Conservation (phyloP, 1,140 invertebrate genomes). For the Lasaia peninsularis region DNA sequence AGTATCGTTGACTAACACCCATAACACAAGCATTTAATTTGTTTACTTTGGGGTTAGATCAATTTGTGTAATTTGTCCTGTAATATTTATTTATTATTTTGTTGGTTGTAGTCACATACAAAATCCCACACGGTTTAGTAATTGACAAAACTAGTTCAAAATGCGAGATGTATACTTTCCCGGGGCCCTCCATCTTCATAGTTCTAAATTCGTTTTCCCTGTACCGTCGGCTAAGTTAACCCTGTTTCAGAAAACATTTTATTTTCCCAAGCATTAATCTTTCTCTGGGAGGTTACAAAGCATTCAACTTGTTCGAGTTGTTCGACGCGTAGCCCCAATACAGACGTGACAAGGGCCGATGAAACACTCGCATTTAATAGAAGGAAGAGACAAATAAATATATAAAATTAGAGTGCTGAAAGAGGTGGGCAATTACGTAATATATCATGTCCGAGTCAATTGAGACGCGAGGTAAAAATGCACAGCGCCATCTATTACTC, state of each 20-base stretch:
- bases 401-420: no score
- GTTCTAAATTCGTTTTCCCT: conserved; percentile 7
- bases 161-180: background rate
- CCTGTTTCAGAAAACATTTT: conserved; percentile 16
- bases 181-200: conserved; percentile 2
- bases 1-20: no score
- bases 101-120: no score
- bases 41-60: no score
- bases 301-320: conserved; percentile 22
- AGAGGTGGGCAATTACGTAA: no score
- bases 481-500: no score
- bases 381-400: conserved; percentile 11
- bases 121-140: background rate
- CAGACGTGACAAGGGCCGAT: conserved; percentile 19
- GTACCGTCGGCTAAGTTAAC: conserved; percentile 17
- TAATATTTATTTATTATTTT: no score
- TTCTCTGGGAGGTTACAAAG: conserved; percentile 9
- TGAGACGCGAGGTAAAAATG: no score
- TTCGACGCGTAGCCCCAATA: conserved; percentile 19
- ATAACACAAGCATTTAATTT: no score
- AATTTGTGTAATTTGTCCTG: no score
- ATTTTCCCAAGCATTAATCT: conserved; percentile 26
- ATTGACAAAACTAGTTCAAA: background rate
- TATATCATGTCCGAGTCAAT: no score
- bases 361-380: background rate